These are phyloP conservation scores for Drosophila multiciliata DNA, from an alignment of 2,888 invertebrate species.

Conservation along the genomic window DNA sequence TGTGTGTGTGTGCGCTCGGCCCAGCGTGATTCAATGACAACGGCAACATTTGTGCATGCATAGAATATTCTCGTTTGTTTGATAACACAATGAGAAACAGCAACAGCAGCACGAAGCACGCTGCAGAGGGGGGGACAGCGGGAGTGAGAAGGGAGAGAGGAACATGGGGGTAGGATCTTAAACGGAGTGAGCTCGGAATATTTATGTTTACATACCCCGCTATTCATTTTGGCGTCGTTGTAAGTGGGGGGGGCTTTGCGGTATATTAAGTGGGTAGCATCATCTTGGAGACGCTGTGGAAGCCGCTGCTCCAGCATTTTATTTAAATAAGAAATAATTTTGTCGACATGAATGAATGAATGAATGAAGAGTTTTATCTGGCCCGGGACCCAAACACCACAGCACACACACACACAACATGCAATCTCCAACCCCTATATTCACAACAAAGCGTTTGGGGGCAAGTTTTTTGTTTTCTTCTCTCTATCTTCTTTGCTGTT, in stretches of 20 bases:
- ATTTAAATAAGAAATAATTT: constrained; percentile 82
- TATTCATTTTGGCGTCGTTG: constrained; percentile 72
- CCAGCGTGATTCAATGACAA: constrained; percentile 79
- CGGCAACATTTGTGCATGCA: constrained; percentile 82
- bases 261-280: constrained; percentile 78
- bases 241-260: constrained; percentile 80
- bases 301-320: constrained; percentile 68
- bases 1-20: constrained; percentile 22
- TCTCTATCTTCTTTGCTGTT: constrained; percentile 31
- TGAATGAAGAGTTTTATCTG: constrained; percentile 82
- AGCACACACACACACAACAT: neutral
- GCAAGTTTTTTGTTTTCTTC: constrained; percentile 48
- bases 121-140: neutral
- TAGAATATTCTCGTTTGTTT: constrained; percentile 79
- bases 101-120: neutral
- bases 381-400: constrained; percentile 20
- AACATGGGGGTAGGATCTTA: neutral
- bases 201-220: constrained; percentile 80
- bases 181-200: constrained; percentile 72
- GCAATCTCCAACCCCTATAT: constrained; percentile 32
- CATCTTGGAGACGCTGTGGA: constrained; percentile 51
- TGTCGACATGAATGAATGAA: constrained; percentile 80
- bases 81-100: constrained; percentile 71
- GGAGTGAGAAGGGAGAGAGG: neutral
- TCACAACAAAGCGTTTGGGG: constrained; percentile 33